phyloP scores from a whole-genome alignment of 2,888 invertebrate species.

The Catotricha subobsoleta region DNA sequence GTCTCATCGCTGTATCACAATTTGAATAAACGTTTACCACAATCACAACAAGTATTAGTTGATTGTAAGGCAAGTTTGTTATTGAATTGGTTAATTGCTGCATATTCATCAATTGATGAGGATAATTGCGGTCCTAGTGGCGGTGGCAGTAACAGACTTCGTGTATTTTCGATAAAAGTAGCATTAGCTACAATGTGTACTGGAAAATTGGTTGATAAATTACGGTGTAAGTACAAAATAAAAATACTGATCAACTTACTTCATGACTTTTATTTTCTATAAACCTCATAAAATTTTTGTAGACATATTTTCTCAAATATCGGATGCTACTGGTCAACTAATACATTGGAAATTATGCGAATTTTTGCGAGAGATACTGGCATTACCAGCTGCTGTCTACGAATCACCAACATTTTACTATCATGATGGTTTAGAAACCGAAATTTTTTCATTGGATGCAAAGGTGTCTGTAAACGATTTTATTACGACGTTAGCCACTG shows the following conservation, averaged over 20 bases:
- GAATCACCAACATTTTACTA: constrained; percentile 95
- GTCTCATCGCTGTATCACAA: constrained; percentile 84
- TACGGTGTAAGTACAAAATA: constrained; percentile 62
- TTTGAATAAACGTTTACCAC: constrained; percentile 87
- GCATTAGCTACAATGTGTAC: constrained; percentile 93
- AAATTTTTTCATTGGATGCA: constrained; percentile 78
- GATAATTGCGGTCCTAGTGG: constrained; percentile 83
- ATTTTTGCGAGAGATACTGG: constrained; percentile 80
- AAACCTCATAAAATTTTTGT: constrained; percentile 14
- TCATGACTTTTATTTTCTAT: constrained; percentile 9
- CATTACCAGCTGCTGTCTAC: constrained; percentile 88
- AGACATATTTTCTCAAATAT: constrained; percentile 97
- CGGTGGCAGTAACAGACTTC: constrained; percentile 78
- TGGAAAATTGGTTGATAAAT: constrained; percentile 93
- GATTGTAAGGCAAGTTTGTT: constrained; percentile 78
- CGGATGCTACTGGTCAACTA: constrained; percentile 81
- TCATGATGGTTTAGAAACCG: constrained; percentile 65
- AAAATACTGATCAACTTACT: constrained; percentile 1
- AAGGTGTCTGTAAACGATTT: constrained; percentile 93
- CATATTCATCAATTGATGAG: constrained; percentile 87
- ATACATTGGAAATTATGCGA: constrained; percentile 78
- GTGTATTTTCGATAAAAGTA: constrained; percentile 91
- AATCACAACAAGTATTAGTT: constrained; percentile 85
- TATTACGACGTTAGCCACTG: constrained; percentile 86
- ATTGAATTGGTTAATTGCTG: constrained; percentile 85